Conservation (phyloP, 2,113 vertebrate genomes). For the Rhombomys opimus region DNA sequence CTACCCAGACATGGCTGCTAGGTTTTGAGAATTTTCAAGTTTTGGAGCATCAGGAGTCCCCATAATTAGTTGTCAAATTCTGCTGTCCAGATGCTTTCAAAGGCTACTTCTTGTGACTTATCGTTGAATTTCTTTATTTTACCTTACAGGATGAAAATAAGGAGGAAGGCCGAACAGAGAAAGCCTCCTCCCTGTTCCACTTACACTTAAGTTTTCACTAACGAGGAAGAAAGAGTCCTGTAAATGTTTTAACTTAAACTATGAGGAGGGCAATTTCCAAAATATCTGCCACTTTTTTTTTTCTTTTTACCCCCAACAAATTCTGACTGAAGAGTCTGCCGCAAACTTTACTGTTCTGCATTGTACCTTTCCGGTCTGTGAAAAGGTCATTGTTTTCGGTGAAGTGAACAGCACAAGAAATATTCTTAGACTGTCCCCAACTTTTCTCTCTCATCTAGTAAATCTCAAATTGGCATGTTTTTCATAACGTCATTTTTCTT, state of each 20-base stretch:
- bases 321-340: not conserved
- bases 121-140: conserved; percentile 57
- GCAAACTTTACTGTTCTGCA: conserved; percentile 10
- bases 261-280: conserved; percentile 44
- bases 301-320: not conserved
- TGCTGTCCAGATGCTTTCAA: conserved; percentile 30
- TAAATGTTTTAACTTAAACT: conserved; percentile 50
- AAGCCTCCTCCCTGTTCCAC: not conserved
- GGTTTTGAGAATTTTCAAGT: conserved; percentile 39
- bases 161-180: conserved; percentile 11
- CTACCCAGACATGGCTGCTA: not conserved
- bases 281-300: not conserved
- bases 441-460: conserved; percentile 68
- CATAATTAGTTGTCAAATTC: conserved; percentile 60
- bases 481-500: conserved; percentile 76
- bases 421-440: conserved; percentile 42
- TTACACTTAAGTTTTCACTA: conserved; percentile 16
- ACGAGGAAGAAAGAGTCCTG: conserved; percentile 33
- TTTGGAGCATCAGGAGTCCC: conserved; percentile 28
- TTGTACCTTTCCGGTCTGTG: conserved; percentile 27
- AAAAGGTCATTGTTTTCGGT: conserved; percentile 58
- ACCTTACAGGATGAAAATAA: conserved; percentile 37
- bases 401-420: conserved; percentile 19
- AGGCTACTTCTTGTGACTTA: conserved; percentile 31
- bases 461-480: conserved; percentile 75